Conservation (phyloP, 1,140 invertebrate genomes). For the Leptopilina clavipes region DNA sequence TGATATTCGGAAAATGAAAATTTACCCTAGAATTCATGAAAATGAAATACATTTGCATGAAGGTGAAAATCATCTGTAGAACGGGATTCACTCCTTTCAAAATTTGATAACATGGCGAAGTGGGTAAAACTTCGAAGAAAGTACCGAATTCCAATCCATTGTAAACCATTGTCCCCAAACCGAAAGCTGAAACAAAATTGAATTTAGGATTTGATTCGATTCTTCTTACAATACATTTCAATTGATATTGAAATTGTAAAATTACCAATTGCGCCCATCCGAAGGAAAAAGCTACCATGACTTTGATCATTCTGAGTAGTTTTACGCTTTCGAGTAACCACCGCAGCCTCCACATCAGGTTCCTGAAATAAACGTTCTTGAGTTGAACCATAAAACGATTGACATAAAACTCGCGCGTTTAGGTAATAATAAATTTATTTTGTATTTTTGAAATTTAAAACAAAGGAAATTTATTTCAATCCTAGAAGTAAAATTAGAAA, state of each 20-base stretch:
- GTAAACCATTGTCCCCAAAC: slow-evolving; percentile 97
- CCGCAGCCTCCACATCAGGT: slow-evolving; percentile 82
- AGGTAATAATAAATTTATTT: neutral
- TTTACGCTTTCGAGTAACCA: slow-evolving; percentile 85
- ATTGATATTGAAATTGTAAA: slow-evolving; percentile 33
- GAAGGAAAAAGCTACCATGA: slow-evolving; percentile 96
- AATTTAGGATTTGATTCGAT: neutral
- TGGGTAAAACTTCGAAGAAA: slow-evolving; percentile 94
- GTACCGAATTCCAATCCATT: slow-evolving; percentile 95
- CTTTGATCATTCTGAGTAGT: slow-evolving; percentile 94
- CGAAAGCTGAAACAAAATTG: slow-evolving; percentile 84
- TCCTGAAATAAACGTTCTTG: slow-evolving; percentile 66
- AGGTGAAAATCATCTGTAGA: slow-evolving; percentile 96
- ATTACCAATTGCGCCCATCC: slow-evolving; percentile 96
- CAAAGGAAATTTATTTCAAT: neutral
- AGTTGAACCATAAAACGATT: slow-evolving; percentile 21
- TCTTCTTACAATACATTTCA: neutral
- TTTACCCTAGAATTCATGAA: slow-evolving; percentile 98
- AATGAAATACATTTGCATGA: slow-evolving; percentile 99
- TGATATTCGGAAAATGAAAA: slow-evolving; percentile 53
- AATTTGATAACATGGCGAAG: slow-evolving; percentile 92
- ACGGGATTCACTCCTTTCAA: slow-evolving; percentile 92
- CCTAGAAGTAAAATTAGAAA: neutral
- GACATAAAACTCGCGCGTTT: neutral
- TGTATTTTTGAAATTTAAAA: neutral